Evolutionary conservation across 2,113 vertebrate species (phyloP).

Genomic region (Gopherus evgoodei): DNA sequence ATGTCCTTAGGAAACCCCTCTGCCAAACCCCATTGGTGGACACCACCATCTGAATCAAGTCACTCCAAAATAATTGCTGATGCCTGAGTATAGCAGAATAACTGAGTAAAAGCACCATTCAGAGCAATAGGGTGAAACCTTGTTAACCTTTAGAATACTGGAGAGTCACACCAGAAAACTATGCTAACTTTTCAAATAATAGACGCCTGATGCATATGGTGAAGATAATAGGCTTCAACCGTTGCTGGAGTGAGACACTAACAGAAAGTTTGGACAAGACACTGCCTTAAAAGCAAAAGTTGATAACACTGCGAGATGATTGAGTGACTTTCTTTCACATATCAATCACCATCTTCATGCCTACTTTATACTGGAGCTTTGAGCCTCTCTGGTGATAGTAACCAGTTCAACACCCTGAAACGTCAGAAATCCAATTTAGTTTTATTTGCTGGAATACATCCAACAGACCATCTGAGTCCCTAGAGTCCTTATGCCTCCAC

Average conservation of each 20-base stretch:
- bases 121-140: background rate
- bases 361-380: background rate
- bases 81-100: background rate
- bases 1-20: background rate
- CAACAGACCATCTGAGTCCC: background rate
- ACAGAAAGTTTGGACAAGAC: background rate
- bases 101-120: background rate
- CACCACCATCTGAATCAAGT: background rate
- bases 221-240: background rate
- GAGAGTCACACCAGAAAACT: background rate
- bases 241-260: background rate
- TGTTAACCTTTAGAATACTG: background rate
- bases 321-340: rapidly evolving
- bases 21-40: rapidly evolving
- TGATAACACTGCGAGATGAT: background rate
- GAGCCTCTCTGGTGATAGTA: background rate
- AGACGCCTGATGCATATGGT: background rate
- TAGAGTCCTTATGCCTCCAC: background rate
- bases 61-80: background rate
- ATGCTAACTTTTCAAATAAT: background rate
- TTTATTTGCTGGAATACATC: background rate
- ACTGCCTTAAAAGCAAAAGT: background rate
- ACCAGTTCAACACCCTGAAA: background rate
- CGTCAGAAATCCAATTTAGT: background rate
- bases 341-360: background rate